Percentiles rank a stretch among this genome's conserved stretches.
These are phyloP conservation scores for Kryptopterus vitreolus DNA, from an alignment of 2,797 vertebrate genomes.

Conservation along the genomic window DNA sequence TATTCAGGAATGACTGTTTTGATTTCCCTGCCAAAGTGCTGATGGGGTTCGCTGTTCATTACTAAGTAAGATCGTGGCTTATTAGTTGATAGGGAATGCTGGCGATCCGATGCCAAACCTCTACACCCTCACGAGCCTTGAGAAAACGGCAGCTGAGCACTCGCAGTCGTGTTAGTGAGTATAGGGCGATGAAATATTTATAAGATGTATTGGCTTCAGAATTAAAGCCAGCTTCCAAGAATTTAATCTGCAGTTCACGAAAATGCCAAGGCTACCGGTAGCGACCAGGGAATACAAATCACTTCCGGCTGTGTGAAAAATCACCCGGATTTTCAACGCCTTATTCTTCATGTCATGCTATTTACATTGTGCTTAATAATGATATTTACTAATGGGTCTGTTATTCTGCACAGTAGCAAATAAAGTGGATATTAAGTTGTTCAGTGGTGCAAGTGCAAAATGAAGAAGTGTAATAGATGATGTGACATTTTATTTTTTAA, in stretches of 20 bases:
- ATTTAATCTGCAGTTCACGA: constrained; percentile 56
- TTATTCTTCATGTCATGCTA: constrained; percentile 34
- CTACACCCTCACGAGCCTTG: constrained; percentile 9
- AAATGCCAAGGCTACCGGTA: constrained; percentile 45
- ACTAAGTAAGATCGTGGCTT: constrained; percentile 3
- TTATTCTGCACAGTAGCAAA: background rate
- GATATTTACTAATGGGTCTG: constrained; percentile 34
- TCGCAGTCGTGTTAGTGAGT: constrained; percentile 39
- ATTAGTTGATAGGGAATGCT: constrained; percentile 20
- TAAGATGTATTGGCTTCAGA: constrained; percentile 56
- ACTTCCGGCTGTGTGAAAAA: constrained; percentile 46
- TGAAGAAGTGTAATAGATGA: background rate
- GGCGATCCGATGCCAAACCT: background rate
- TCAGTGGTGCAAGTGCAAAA: background rate
- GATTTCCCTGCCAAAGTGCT: background rate
- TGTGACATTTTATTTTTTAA: background rate
- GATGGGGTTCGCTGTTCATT: background rate
- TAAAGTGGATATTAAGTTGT: background rate
- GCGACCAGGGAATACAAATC: constrained; percentile 56
- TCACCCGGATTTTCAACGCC: constrained; percentile 31
- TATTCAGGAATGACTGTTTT: constrained; percentile 25
- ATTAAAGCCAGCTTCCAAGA: constrained; percentile 57
- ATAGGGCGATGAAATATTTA: constrained; percentile 56
- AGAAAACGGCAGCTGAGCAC: constrained; percentile 38
- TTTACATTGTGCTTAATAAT: constrained; percentile 52